Base-by-base conservation (phyloP, 1,140 invertebrate species). In the Mactra quadrangularis region DNA sequence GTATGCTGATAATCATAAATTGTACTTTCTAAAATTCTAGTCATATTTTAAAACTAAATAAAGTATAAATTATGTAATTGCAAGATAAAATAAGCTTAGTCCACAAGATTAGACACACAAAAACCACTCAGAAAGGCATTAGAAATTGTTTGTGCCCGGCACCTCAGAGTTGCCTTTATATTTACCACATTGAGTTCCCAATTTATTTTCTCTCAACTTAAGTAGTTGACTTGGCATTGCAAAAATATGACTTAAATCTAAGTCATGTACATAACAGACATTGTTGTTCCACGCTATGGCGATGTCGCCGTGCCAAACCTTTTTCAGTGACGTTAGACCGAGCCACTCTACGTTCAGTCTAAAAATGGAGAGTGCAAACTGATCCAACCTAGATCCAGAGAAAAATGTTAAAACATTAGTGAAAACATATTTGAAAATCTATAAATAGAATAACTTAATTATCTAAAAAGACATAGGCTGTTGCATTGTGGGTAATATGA, bases 261-360 rank as follows among this genome's bases (percentile, higher is more conserved):
- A 97, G 35, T 95, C 96, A 35, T 96, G 94, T 0, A 96, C 97
- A 91, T 96, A 99, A 92, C 98, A 99, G 0, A 99, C 94, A 62
- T 98, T 94, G 77, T 95, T 95, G 89, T 99, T 99, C 91, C 98
- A 97, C 85, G 97, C 93, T 76, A 99, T 98, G 11, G 96, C 95
- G 27, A 99, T 96, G 4, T 96, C 95, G 3, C 98, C 98, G 15
- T 97, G 96, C 71, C 96, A 95, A 7, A 99, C 97, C 88, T 95
- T 95, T 89, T 96, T 96, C 33, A 99, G 92, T 0, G 97, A 98
- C 77, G 95, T 95, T 53, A 99, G 92, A 60, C 96, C 96, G 11
- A 82, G 41, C 53, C 55, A 71, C 55, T 71, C 59, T 2, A 82
- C 22, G 55, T 72, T 29, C 57, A 70, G 57, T 25, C 71, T 75